Percentiles rank a stretch among this genome's conserved stretches.
Conservation (phyloP, 2,113 vertebrate genomes). For the Solea solea region DNA sequence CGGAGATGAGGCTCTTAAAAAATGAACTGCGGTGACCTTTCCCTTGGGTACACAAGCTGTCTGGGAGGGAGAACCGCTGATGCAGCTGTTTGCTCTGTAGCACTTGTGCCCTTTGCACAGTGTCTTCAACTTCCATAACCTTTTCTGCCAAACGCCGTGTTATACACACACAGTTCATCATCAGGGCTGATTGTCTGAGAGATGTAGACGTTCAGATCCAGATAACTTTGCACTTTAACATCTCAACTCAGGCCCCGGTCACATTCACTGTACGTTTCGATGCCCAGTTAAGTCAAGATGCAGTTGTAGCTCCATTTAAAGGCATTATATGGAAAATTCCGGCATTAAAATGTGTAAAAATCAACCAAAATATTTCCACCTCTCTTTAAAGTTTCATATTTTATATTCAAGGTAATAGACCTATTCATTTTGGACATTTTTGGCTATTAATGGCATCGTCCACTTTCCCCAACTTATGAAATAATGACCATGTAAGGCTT, state of each 20-base stretch:
- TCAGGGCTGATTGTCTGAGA: slow-evolving; percentile 45
- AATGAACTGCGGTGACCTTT: slow-evolving; percentile 74
- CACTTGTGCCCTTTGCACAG: slow-evolving; percentile 66
- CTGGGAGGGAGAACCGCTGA: slow-evolving; percentile 68
- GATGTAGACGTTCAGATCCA: slow-evolving; percentile 30
- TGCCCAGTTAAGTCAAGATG: too few relatives aligned
- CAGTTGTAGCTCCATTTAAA: too few relatives aligned
- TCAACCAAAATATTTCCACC: too few relatives aligned
- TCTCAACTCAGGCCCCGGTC: slow-evolving; percentile 16
- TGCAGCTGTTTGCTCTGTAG: slow-evolving; percentile 66
- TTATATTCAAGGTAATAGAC: too few relatives aligned
- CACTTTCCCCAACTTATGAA: too few relatives aligned
- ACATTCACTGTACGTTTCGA: too few relatives aligned
- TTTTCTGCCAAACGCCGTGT: slow-evolving; percentile 70
- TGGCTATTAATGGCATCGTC: too few relatives aligned
- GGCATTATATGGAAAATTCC: too few relatives aligned
- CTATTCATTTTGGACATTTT: too few relatives aligned
- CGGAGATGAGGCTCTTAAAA: slow-evolving; percentile 60
- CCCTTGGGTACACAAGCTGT: slow-evolving; percentile 67
- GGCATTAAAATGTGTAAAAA: too few relatives aligned
- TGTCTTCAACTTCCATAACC: slow-evolving; percentile 65
- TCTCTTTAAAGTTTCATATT: too few relatives aligned
- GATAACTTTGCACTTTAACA: slow-evolving; percentile 43
- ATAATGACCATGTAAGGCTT: too few relatives aligned
- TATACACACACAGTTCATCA: slow-evolving; percentile 54